These are phyloP conservation scores for Falco peregrinus DNA, from an alignment of 2,797 vertebrate genomes.

Conservation along the genomic window DNA sequence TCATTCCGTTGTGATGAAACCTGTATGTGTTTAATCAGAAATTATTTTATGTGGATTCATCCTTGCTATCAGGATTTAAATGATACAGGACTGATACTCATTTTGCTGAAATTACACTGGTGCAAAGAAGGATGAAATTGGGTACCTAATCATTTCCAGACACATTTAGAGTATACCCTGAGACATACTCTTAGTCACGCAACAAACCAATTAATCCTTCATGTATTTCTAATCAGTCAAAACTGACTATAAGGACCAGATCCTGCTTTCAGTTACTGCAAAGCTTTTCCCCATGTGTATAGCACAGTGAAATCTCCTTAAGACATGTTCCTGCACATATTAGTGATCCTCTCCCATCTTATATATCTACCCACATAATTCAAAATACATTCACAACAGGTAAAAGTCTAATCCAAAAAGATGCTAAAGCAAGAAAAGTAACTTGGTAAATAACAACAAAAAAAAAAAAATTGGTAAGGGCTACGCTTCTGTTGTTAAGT, in stretches of 20 bases:
- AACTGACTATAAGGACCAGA: background rate
- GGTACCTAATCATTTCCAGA: conserved; percentile 9
- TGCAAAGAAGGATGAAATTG: conserved; percentile 17
- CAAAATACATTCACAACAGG: conserved; percentile 26
- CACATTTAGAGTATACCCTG: background rate
- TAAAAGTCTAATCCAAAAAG: conserved; percentile 20
- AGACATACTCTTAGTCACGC: background rate
- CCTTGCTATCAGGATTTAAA: conserved; percentile 32
- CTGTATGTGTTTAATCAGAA: conserved; percentile 49
- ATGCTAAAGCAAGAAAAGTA: background rate
- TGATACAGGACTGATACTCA: background rate
- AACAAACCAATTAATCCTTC: conserved; percentile 9
- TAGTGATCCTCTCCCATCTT: background rate
- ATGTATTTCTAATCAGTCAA: conserved; percentile 11
- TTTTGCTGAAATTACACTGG: conserved; percentile 40
- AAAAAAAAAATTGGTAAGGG: background rate
- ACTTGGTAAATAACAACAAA: background rate
- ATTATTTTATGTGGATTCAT: conserved; percentile 61
- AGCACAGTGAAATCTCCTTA: background rate
- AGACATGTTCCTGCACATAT: background rate
- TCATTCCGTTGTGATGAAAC: conserved; percentile 50
- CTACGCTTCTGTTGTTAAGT: background rate
- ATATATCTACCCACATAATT: background rate
- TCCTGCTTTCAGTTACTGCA: background rate
- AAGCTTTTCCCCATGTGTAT: background rate